Percentiles rank a stretch among this genome's conserved stretches.
Conservation (phyloP, 1,140 invertebrate genomes). For the Andricus grossulariae region DNA sequence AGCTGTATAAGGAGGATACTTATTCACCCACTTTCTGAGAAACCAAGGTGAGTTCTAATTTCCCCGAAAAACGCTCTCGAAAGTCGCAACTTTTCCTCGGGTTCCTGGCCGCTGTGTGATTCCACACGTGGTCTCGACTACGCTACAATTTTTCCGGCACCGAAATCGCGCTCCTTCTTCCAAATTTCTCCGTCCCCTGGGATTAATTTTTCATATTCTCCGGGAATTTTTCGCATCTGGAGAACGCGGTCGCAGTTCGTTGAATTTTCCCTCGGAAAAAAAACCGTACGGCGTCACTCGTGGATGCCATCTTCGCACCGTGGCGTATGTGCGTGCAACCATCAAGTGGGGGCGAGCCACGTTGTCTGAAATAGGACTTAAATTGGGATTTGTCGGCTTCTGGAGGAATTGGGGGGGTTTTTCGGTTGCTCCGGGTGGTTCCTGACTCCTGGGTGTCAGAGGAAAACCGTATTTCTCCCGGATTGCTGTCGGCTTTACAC, state of each 20-base stretch:
- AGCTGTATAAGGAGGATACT: slow-evolving; percentile 41
- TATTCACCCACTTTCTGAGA: slow-evolving; percentile 27
- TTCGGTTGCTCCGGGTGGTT: no score
- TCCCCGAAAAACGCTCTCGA: not conserved
- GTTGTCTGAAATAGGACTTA: slow-evolving; percentile 54
- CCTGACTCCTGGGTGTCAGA: not conserved
- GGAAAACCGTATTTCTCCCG: not conserved
- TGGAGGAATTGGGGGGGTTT: not conserved
- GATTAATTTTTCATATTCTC: not conserved
- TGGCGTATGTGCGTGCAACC: slow-evolving; percentile 57
- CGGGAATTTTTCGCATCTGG: not conserved
- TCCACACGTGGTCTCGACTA: slow-evolving; percentile 61
- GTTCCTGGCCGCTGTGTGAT: slow-evolving; percentile 43
- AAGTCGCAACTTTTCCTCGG: slow-evolving; percentile 6
- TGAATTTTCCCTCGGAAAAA: slow-evolving; percentile 40
- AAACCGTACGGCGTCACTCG: slow-evolving; percentile 68
- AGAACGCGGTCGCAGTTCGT: not conserved
- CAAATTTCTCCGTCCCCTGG: not conserved
- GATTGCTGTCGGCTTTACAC: not conserved
- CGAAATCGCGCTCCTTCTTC: slow-evolving; percentile 11
- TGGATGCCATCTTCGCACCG: slow-evolving; percentile 73
- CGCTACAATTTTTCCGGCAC: slow-evolving; percentile 35
- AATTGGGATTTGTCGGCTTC: slow-evolving; percentile 37
- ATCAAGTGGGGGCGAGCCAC: slow-evolving; percentile 61
- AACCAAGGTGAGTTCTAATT: slow-evolving; percentile 49